These are phyloP conservation scores for Entelurus aequoreus DNA, from an alignment of 2,113 vertebrate species.

Conservation along the genomic window DNA sequence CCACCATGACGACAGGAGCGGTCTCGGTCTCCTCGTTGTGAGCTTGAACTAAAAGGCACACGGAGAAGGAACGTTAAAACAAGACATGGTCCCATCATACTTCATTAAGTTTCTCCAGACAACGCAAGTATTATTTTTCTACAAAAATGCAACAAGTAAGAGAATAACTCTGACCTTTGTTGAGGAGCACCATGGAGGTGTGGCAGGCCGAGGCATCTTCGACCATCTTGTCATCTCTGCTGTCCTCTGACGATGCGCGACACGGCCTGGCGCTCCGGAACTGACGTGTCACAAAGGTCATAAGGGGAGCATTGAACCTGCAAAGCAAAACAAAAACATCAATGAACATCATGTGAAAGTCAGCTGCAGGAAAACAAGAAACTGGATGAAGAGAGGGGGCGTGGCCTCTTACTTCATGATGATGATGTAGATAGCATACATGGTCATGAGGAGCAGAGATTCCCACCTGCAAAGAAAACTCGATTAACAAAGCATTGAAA, in stretches of 20 bases:
- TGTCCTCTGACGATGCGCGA: conserved; percentile 40
- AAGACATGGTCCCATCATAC: not conserved
- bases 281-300: conserved; percentile 50
- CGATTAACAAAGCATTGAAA: not conserved
- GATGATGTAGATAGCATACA: conserved; percentile 75
- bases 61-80: not conserved
- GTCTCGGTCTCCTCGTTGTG: conserved; percentile 52
- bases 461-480: conserved; percentile 68
- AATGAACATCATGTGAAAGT: not conserved
- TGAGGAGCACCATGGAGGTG: conserved; percentile 72
- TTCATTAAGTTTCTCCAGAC: too few relatives aligned
- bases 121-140: not conserved
- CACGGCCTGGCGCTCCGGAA: conserved; percentile 28
- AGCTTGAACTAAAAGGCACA: conserved; percentile 43
- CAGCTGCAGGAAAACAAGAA: conserved; percentile 14
- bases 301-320: conserved; percentile 72
- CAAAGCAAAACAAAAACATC: not conserved
- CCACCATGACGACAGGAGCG: conserved; percentile 73
- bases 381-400: not conserved
- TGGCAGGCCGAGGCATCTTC: conserved; percentile 60
- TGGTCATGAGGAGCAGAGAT: conserved; percentile 69
- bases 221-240: conserved; percentile 51
- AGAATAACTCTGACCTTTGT: conserved; percentile 53
- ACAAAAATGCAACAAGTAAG: not conserved
- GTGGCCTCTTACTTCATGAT: conserved; percentile 70